Percentiles rank a stretch among this genome's conserved stretches.
Conservation (phyloP, 1,140 invertebrate genomes). For the Colletes latitarsis region DNA sequence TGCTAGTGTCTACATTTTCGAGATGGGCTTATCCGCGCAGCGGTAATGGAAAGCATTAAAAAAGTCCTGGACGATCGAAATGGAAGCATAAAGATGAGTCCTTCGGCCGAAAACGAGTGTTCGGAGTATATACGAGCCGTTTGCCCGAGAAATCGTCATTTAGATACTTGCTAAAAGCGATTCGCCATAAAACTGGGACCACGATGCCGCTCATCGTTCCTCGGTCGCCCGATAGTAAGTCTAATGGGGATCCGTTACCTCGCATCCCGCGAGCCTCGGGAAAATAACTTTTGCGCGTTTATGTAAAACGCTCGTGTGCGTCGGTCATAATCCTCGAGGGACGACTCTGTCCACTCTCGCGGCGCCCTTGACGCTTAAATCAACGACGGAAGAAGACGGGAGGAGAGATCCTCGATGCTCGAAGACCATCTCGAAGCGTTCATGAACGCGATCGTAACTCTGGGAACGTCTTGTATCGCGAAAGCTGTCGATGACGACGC, state of each 20-base stretch:
- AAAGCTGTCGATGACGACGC: background rate
- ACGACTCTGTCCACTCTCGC: background rate
- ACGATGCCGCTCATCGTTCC: slow-evolving; percentile 37
- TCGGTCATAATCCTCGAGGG: slow-evolving; percentile 37
- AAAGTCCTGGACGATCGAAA: slow-evolving; percentile 55
- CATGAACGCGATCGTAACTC: background rate
- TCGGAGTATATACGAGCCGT: slow-evolving; percentile 52
- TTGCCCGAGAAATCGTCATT: slow-evolving; percentile 74
- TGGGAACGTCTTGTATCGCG: background rate
- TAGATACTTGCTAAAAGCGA: slow-evolving; percentile 79
- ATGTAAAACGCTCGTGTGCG: slow-evolving; percentile 48
- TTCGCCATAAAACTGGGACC: slow-evolving; percentile 77
- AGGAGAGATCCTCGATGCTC: background rate
- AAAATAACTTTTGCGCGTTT: slow-evolving; percentile 53
- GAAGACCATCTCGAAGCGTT: background rate
- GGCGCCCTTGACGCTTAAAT: slow-evolving; percentile 1
- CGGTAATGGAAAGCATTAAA: slow-evolving; percentile 67
- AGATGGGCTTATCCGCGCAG: slow-evolving; percentile 53
- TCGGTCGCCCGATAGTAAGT: slow-evolving; percentile 67
- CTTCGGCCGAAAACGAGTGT: background rate
- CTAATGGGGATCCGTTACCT: slow-evolving; percentile 63
- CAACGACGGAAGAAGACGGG: background rate
- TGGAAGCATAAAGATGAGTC: slow-evolving; percentile 37
- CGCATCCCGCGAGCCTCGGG: background rate
- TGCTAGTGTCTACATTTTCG: slow-evolving; percentile 65